Conservation (phyloP, 1,140 invertebrate genomes). For the Trypoxylus dichotomus region DNA sequence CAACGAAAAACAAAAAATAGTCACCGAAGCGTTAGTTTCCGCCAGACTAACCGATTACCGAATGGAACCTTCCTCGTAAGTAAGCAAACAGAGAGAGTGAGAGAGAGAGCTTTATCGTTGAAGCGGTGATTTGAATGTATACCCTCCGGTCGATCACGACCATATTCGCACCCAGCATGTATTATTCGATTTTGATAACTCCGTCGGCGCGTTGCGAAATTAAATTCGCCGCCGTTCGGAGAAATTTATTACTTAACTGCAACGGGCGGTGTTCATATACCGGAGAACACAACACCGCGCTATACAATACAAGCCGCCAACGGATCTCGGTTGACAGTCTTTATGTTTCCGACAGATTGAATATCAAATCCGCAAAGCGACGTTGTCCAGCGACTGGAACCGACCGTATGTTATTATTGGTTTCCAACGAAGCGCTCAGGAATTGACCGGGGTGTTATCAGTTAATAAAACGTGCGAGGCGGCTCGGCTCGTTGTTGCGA, state of each 20-base stretch:
- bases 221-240: background rate
- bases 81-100: too few relatives aligned
- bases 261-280: background rate
- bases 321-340: slow-evolving; percentile 1
- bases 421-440: background rate
- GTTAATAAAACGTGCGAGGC: background rate
- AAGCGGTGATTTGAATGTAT: too few relatives aligned
- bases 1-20: too few relatives aligned
- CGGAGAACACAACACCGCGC: background rate
- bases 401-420: background rate
- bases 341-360: slow-evolving; percentile 34
- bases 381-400: background rate
- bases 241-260: background rate
- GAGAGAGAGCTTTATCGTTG: too few relatives aligned
- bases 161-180: background rate
- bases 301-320: background rate
- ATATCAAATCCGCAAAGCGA: slow-evolving; percentile 25
- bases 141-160: too few relatives aligned
- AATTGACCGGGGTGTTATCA: background rate
- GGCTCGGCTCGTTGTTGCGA: background rate
- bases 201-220: background rate
- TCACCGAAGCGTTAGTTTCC: too few relatives aligned
- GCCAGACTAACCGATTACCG: too few relatives aligned
- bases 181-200: background rate
- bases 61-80: too few relatives aligned